Base-by-base conservation (phyloP, 35 echinoderm and acorn worm genomes). In the Amphiura filiformis region DNA sequence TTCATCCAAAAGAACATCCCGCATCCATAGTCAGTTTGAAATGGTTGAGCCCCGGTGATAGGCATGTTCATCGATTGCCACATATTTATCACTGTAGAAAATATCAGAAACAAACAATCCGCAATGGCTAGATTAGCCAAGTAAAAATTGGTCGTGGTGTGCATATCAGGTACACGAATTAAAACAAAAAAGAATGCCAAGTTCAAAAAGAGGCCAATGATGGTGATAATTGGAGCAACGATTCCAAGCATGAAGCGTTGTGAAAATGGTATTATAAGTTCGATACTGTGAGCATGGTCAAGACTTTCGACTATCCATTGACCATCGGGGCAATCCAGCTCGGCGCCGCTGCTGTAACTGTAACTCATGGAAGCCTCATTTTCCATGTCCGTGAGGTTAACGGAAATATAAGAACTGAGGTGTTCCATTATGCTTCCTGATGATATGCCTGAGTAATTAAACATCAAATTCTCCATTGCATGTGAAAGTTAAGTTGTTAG, bases 151-250 rank as follows among this genome's bases (percentile, higher is more conserved):
- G 93, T 95, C 2, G 83, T 91, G 0, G 93, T 95, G 13, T 88
- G 87, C 93, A 95, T 95, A 20, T 75, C 82, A 37, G 83, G 84
- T 23, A 90, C 37, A 52, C 89, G 80, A 36, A 82, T 70, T 0
- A 95, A 81, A n/a, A 95, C 93, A 77, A 87, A 95, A 39, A 95
- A 84, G 89, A 95, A 95, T 22, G 93, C 89, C 18, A 88, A 31
- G 81, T 95, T 95, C 39, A 83, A 83, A 37, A 87, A 41, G 0
- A 95, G 76, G 64, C 93, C 93, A 42, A 91, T 20, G 47, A 88
- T 37, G 36, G 91, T 78, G 9, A 95, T 79, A 22, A 91, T 26
- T 13, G 93, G 93, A 70, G 61, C 61, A 23, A 70, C 28, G 61
- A 70, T 30, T 26, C 61, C 61, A 26, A 70, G 61, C 61, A 70